Evolutionary conservation across 2,113 vertebrate species (phyloP).

Genomic region (Antechinus stuartii): DNA sequence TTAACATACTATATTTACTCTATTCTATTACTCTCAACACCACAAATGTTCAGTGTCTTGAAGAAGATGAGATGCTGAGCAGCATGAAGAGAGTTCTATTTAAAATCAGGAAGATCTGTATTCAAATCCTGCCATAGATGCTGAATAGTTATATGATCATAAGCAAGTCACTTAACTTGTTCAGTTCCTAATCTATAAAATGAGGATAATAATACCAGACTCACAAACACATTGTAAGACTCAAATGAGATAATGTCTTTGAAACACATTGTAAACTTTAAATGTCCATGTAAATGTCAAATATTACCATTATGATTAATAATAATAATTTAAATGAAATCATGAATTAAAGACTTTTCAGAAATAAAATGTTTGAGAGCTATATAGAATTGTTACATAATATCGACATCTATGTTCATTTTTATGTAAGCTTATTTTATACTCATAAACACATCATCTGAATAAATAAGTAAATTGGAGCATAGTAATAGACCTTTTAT

Average conservation of each 20-base stretch:
- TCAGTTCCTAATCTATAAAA: no score
- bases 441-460: background rate
- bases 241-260: background rate
- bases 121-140: background rate
- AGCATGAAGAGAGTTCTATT: no score
- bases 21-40: background rate
- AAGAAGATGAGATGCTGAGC: background rate
- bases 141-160: background rate
- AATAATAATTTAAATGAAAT: background rate
- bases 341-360: background rate
- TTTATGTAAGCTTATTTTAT: background rate
- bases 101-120: background rate
- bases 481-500: background rate
- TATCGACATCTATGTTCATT: background rate
- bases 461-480: background rate
- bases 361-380: background rate
- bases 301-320: background rate
- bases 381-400: background rate
- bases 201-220: no score
- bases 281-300: background rate
- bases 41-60: background rate
- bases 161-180: no score
- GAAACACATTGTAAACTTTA: background rate
- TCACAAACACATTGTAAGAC: background rate
- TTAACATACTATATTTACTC: background rate